Evolutionary conservation across 2,113 vertebrate genomes (phyloP).

Genomic region (Neotoma lepida): DNA sequence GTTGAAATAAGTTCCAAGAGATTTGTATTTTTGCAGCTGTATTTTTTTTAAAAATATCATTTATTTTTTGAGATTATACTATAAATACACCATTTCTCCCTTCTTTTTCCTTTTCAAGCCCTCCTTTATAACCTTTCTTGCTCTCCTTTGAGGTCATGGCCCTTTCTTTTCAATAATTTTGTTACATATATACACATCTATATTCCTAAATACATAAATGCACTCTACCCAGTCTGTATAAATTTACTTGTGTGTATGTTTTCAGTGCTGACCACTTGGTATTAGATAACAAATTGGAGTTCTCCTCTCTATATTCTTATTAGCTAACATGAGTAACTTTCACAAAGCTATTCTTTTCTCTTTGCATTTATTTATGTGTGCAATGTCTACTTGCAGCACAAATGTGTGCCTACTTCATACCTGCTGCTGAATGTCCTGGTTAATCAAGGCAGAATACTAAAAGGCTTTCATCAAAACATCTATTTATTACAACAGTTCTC

Average conservation of each 20-base stretch:
- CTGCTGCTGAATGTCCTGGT: neutral
- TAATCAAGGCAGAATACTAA: neutral
- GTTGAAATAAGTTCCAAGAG: neutral
- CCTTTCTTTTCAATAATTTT: neutral
- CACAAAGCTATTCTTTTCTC: neutral
- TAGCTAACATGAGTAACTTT: neutral
- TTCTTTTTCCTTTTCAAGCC: neutral
- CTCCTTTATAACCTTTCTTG: neutral
- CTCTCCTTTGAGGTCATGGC: neutral
- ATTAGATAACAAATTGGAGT: neutral
- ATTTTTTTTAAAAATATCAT: neutral
- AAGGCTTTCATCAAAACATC: neutral
- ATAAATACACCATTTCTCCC: neutral
- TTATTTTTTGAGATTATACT: neutral
- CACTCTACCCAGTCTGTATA: neutral
- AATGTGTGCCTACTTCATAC: neutral
- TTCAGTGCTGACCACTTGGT: neutral
- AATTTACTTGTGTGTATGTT: neutral
- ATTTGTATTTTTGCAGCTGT: neutral
- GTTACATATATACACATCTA: neutral
- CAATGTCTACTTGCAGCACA: neutral
- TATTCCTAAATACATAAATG: neutral
- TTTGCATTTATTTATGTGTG: conserved; percentile 14
- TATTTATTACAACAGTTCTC: neutral
- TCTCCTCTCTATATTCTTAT: neutral